These are phyloP conservation scores for Baryphthengus martii DNA, from an alignment of 2,113 vertebrate genomes.

Conservation along the genomic window DNA sequence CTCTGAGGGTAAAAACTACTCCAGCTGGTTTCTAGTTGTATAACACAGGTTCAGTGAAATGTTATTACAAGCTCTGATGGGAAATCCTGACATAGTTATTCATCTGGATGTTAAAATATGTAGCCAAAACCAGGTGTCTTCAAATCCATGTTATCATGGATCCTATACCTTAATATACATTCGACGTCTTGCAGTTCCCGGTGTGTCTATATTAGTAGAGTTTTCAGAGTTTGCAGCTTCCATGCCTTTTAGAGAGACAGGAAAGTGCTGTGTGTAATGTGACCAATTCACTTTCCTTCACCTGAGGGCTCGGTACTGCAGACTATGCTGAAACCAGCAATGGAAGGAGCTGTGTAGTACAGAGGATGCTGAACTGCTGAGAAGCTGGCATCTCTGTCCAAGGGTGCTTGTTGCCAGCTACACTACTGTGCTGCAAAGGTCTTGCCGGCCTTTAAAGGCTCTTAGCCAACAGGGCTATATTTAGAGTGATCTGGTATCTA, in stretches of 20 bases:
- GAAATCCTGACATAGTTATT: background rate
- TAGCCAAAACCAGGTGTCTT: background rate
- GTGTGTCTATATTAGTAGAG: background rate
- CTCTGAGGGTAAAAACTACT: background rate
- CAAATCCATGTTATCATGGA: background rate
- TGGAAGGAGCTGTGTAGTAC: background rate
- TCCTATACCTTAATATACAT: background rate
- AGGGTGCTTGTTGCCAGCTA: background rate
- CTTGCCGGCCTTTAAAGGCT: background rate
- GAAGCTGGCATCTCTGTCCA: background rate
- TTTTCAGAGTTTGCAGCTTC: background rate
- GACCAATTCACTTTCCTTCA: fast-evolving
- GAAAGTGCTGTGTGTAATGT: background rate
- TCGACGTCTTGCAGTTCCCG: background rate
- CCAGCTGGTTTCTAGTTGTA: background rate
- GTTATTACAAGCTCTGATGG: background rate
- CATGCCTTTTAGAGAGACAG: background rate
- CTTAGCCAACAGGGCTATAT: background rate
- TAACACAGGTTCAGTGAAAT: background rate
- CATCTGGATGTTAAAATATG: background rate
- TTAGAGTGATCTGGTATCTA: background rate
- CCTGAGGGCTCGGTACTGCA: background rate
- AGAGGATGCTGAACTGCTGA: background rate
- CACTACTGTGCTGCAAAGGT: background rate
- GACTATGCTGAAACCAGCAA: background rate